Conservation (phyloP, 2,113 vertebrate species). For the Fregata magnificens region DNA sequence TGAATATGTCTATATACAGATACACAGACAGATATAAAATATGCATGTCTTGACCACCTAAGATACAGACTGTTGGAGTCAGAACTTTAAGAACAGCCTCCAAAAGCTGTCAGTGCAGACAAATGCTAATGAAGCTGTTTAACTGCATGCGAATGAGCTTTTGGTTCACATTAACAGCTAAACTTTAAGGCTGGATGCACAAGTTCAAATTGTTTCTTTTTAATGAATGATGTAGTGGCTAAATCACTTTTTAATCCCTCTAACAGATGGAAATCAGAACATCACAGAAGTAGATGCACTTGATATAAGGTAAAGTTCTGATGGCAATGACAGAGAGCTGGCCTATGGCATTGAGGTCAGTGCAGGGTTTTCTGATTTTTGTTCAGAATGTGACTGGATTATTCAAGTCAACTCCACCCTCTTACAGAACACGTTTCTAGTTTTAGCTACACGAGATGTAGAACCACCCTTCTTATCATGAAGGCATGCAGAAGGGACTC, state of each 20-base stretch:
- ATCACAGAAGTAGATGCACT: conserved; percentile 77
- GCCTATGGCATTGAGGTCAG: not conserved
- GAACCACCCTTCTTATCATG: not conserved
- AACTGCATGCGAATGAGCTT: not conserved
- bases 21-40: not conserved
- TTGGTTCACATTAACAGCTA: not conserved
- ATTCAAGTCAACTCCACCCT: not conserved
- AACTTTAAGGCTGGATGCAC: not conserved
- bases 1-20: not conserved
- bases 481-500: not conserved
- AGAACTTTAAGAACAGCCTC: not conserved
- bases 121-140: not conserved
- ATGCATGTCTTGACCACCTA: not conserved
- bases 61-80: not conserved
- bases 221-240: not conserved
- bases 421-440: not conserved
- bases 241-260: not conserved
- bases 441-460: not conserved
- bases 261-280: conserved; percentile 64
- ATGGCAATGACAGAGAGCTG: not conserved
- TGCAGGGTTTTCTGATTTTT: not conserved
- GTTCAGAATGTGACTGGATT: not conserved
- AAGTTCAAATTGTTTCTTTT: not conserved
- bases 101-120: not conserved
- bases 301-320: conserved; percentile 68